A percentile compares a stretch with the other conserved stretches of the same genome.
phyloP scores from a whole-genome alignment of 2,888 invertebrate species.

The Leucoptera coffeella region DNA sequence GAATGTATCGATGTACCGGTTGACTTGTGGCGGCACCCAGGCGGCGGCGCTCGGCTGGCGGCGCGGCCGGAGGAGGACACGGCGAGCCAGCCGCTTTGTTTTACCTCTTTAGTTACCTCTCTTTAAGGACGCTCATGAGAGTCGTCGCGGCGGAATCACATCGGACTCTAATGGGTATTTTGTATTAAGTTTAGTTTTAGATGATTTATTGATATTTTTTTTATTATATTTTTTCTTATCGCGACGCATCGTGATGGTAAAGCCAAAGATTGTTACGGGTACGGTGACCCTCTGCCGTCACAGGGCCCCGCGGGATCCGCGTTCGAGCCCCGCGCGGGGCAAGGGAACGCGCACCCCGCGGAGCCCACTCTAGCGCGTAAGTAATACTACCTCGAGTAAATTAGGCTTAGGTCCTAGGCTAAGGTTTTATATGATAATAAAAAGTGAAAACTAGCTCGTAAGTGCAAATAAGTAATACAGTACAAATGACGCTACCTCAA shows the following conservation, averaged over 20 bases:
- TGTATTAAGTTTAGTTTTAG: slow-evolving; percentile 21
- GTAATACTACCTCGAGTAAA: slow-evolving; percentile 49
- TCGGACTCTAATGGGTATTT: slow-evolving; percentile 11
- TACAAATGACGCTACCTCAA: slow-evolving; percentile 53
- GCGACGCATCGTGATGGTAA: slow-evolving; percentile 53
- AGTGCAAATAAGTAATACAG: slow-evolving; percentile 35
- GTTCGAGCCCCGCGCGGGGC: slow-evolving; percentile 9
- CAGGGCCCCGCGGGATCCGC: slow-evolving; percentile 22
- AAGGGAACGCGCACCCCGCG: slow-evolving; percentile 9
- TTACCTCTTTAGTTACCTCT: too few species aligned
- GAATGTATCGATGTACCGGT: too few species aligned
- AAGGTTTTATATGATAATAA: slow-evolving; percentile 46
- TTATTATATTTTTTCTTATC: slow-evolving; percentile 20
- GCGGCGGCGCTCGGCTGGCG: too few species aligned
- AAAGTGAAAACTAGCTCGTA: slow-evolving; percentile 28
- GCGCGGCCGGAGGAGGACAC: too few species aligned
- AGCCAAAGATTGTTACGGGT: slow-evolving; percentile 55
- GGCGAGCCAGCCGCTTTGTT: too few species aligned
- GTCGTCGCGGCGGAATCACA: too few species aligned
- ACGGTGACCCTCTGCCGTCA: slow-evolving; percentile 55
- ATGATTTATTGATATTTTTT: slow-evolving; percentile 14
- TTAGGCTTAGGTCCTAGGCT: slow-evolving; percentile 32
- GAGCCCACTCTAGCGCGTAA: slow-evolving; percentile 29
- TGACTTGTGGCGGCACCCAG: too few species aligned
- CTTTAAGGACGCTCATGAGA: too few species aligned